Evolutionary conservation across 2,888 invertebrate species (phyloP), one percentile per base, ranked within the genome.

Genomic region (Lithodes maja): DNA sequence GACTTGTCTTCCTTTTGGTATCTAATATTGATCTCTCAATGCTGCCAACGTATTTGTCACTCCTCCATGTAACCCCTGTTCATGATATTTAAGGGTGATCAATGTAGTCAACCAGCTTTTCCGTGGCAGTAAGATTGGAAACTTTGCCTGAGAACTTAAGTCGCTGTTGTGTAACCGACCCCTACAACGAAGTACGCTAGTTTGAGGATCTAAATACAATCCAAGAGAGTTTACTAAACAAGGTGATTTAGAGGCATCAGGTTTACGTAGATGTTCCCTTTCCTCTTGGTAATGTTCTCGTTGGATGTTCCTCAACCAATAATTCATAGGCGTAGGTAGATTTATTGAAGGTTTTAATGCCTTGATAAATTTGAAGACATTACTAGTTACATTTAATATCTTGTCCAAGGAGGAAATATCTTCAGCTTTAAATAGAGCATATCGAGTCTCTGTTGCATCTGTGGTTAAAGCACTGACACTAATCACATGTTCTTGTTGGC

Each of bases 361-460:
- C 75, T 75, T n/a, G 33, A 75, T 75, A 49, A 75, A 75, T 33
- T 75, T 75, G 75, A 75, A 75, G 33, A 75, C n/a, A 17, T 75
- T 75, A 33, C 33, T 17, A 33, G 75, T 75, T 75, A 75, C 75
- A 49, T 49, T 17, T 33, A 75, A 49, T 49, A 75, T 33, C 49
- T 75, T 75, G 5, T 33, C 33, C 75, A 75, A 75, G 49, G 75
- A 75, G 17, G 33, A 17, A 33, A 75, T 33, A 33, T 49, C 49
- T 49, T 75, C 75, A 33, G 75, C 75, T 33, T 75, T 33, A 33
- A 75, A 33, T 75, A 74, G 49, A 5, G 3, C 1, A 33, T 50
- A 50, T 50, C 15, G 77, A 33, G n/a, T 49, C 75, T 75, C 49
- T 75, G 75, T 17, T 5, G 33, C 9, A 33, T 2, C 75, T 7